Evolutionary conservation across 2,888 invertebrate genomes (phyloP), one percentile per base, ranked within the genome.

Genomic region (Amiota mariae): DNA sequence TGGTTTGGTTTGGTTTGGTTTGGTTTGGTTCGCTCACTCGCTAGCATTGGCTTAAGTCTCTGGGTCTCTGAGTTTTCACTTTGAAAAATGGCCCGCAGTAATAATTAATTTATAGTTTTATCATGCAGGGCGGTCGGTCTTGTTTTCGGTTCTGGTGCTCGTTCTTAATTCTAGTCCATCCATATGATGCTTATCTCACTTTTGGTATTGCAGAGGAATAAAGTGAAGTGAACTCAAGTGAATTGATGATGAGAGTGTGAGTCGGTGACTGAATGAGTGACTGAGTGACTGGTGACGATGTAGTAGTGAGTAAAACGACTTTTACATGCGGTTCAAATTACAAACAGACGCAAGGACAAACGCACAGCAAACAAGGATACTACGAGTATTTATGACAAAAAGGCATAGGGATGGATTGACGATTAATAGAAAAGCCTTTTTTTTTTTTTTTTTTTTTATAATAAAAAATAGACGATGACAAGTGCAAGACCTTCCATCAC

Each of bases 21-120:
- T 24, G 3, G 24, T 3, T n/a, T n/a, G n/a, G n/a, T n/a, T n/a
- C n/a, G n/a, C 36, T 36, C 8, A 6, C 36, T 36, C 6, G 36
- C 36, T 4, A 36, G 0, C 36, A 36, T 36, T 36, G 36, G 0
- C 36, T 6, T 36, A 0, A 6, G 36, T 36, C 36, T 36, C 36
- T 36, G 36, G 6, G 36, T 36, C 24, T 24, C 6, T 36, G 36
- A 6, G 36, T 6, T 36, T 36, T 6, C 0, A 6, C 1, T 24
- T 24, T 24, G 24, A 18, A 59, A 85, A 87, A 82, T 87, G 84
- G 85, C 85, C 88, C 87, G 85, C 85, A 83, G 87, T 81, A 85
- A 85, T 88, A 89, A 89, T 89, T 89, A 89, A 89, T 89, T 89
- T 89, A 88, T 87, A 87, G 87, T 88, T 88, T 88, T 87, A 87